These are phyloP conservation scores for Caradrina kadenii DNA, from an alignment of 2,888 invertebrate genomes.

Conservation along the genomic window DNA sequence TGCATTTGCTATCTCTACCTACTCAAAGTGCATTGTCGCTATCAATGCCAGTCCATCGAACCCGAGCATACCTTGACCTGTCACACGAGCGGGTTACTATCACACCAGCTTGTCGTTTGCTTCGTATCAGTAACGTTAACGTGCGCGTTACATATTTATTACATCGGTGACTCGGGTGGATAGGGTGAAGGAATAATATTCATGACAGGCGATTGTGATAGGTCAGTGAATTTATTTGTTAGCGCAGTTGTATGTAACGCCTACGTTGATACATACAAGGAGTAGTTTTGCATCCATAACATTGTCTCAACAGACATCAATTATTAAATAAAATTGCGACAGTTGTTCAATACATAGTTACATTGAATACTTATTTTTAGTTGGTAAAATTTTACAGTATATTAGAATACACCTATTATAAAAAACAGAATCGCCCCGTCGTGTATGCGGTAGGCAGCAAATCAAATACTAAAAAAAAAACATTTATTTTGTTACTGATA, in stretches of 20 bases:
- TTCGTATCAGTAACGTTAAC: constrained; percentile 55
- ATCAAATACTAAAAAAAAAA: too few relatives aligned
- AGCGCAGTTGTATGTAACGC: constrained; percentile 49
- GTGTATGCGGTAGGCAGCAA: too few relatives aligned
- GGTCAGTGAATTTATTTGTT: constrained; percentile 62
- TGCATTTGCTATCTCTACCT: constrained; percentile 70
- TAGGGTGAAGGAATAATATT: constrained; percentile 55
- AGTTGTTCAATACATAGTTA: too few relatives aligned
- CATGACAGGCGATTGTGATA: constrained; percentile 59
- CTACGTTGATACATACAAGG: constrained; percentile 30
- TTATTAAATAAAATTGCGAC: too few relatives aligned
- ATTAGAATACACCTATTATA: too few relatives aligned
- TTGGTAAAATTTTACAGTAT: too few relatives aligned
- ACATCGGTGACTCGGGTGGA: constrained; percentile 37
- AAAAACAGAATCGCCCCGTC: too few relatives aligned
- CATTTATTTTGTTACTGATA: too few relatives aligned
- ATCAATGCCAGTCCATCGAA: constrained; percentile 77
- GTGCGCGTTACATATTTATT: constrained; percentile 58
- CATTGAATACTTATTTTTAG: too few relatives aligned
- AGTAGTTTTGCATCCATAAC: too few relatives aligned
- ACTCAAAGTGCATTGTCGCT: constrained; percentile 68
- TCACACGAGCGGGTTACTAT: constrained; percentile 67
- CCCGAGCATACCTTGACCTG: constrained; percentile 78
- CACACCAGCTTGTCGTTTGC: constrained; percentile 43
- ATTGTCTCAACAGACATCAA: too few relatives aligned